Evolutionary conservation across 2,888 invertebrate genomes (phyloP).

Genomic region (Drosophila buzzatii): DNA sequence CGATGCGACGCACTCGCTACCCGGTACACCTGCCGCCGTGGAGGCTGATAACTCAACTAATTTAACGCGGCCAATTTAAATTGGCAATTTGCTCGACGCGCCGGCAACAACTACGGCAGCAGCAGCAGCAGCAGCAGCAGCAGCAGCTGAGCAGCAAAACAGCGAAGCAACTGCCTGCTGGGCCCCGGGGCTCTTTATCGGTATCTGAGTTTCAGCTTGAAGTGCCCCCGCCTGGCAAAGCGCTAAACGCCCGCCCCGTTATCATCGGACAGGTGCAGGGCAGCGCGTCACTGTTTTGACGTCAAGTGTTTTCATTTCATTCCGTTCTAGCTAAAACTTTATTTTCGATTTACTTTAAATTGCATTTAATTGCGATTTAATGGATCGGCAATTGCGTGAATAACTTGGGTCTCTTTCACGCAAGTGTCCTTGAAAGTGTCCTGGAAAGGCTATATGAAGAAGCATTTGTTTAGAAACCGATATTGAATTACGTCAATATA

Average conservation of each 20-base stretch:
- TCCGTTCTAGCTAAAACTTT: not conserved
- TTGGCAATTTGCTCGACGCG: slow-evolving; percentile 81
- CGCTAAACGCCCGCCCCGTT: slow-evolving; percentile 31
- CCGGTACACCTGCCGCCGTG: slow-evolving; percentile 81
- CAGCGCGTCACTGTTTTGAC: slow-evolving; percentile 64
- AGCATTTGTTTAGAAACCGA: too few relatives aligned
- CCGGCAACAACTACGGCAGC: slow-evolving; percentile 31
- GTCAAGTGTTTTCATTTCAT: slow-evolving; percentile 24
- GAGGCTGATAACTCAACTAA: slow-evolving; percentile 85
- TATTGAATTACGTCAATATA: not conserved
- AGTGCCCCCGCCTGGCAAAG: slow-evolving; percentile 39
- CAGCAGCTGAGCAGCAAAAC: slow-evolving; percentile 23
- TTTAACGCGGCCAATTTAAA: slow-evolving; percentile 84
- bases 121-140: slow-evolving; percentile 29
- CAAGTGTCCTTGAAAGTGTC: not conserved
- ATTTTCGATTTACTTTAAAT: slow-evolving; percentile 3
- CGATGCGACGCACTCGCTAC: slow-evolving; percentile 40
- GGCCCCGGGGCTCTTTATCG: slow-evolving; percentile 51
- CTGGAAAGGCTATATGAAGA: not conserved
- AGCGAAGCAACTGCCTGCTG: slow-evolving; percentile 37
- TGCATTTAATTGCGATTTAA: not conserved
- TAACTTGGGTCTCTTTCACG: not conserved
- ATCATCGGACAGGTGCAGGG: slow-evolving; percentile 59
- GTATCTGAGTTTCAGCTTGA: slow-evolving; percentile 56
- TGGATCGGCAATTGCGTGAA: not conserved